These are phyloP conservation scores for Axinella damicornis DNA, from an alignment of 37 sponge, comb jelly and placozoan genomes.

Conservation along the genomic window DNA sequence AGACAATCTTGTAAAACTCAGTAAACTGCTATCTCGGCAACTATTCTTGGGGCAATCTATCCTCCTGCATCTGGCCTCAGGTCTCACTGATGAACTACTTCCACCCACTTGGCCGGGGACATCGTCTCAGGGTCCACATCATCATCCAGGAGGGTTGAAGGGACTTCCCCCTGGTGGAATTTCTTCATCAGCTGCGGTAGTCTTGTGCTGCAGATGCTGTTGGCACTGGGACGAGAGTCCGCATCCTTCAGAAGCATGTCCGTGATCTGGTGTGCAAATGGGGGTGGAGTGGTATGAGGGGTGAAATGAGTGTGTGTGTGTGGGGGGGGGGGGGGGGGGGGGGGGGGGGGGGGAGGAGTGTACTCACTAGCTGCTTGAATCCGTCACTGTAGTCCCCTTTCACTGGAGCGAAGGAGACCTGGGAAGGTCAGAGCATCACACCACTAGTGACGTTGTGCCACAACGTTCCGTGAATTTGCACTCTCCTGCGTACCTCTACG, in stretches of 20 bases:
- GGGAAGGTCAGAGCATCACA: background rate
- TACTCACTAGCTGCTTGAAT: constrained; percentile 73
- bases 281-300: no score
- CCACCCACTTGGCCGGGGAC: constrained; percentile 26
- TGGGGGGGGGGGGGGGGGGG: no score
- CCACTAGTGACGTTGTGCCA: background rate
- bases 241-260: constrained; percentile 86
- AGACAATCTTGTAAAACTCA: no score
- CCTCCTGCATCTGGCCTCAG: background rate
- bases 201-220: constrained; percentile 29
- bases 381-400: constrained; percentile 79
- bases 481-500: constrained; percentile 63
- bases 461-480: background rate
- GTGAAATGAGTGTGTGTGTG: no score
- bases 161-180: constrained; percentile 24
- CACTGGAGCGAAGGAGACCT: constrained; percentile 77
- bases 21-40: no score
- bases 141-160: background rate
- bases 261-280: constrained; percentile 27
- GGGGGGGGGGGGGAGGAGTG: no score
- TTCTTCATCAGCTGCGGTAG: constrained; percentile 50
- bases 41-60: no score
- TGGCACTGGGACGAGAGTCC: constrained; percentile 72
- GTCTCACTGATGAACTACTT: no score
- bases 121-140: background rate